These are phyloP conservation scores for Scaptomyza parva DNA, from an alignment of 2,888 invertebrate genomes.

Conservation along the genomic window DNA sequence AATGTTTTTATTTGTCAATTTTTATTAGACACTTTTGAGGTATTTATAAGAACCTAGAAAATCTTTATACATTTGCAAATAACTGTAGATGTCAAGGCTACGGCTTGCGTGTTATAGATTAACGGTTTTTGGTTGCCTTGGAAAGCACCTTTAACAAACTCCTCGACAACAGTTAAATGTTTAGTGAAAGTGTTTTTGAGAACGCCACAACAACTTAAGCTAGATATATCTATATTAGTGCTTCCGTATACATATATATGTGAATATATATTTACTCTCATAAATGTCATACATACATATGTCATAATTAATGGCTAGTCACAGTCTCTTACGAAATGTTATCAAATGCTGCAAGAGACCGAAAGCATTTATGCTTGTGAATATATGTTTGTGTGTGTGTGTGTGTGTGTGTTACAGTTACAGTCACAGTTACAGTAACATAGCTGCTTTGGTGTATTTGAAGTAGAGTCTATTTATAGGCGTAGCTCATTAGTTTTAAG, in stretches of 20 bases:
- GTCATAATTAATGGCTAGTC: constrained; percentile 71
- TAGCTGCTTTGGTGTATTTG: constrained; percentile 15
- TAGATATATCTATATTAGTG: constrained; percentile 4
- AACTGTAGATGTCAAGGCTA: neutral
- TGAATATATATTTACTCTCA: constrained; percentile 38
- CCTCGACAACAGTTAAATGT: neutral
- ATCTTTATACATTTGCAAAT: no score
- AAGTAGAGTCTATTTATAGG: constrained; percentile 67
- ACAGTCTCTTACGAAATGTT: constrained; percentile 48
- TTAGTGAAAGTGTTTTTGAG: constrained; percentile 15
- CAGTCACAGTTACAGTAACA: constrained; percentile 26
- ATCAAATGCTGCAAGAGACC: constrained; percentile 59
- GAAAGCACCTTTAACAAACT: neutral
- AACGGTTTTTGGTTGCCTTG: neutral
- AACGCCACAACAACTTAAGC: constrained; percentile 9
- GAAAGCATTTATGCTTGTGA: constrained; percentile 40
- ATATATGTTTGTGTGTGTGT: constrained; percentile 8
- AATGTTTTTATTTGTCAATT: no score
- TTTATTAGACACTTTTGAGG: no score
- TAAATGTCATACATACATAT: constrained; percentile 65
- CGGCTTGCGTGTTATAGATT: neutral
- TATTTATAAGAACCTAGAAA: no score
- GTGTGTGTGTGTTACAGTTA: constrained; percentile 18
- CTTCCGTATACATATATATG: constrained; percentile 11
- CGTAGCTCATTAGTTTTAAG: constrained; percentile 78